Percentiles rank a stretch among this genome's conserved stretches.
Evolutionary conservation across 2,888 invertebrate species (phyloP).

Genomic region (Noctua janthe): DNA sequence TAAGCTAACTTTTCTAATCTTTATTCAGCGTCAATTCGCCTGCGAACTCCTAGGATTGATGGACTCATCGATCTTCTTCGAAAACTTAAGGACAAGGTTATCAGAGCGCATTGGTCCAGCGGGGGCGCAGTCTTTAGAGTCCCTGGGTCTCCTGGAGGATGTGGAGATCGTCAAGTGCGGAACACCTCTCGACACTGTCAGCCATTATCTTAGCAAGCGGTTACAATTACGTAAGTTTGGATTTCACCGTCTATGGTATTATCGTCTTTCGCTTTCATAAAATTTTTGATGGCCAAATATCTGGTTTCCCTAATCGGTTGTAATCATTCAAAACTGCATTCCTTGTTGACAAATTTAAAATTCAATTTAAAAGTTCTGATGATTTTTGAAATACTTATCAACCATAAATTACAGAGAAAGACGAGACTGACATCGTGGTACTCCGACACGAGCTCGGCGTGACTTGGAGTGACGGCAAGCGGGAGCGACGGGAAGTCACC

Average conservation of each 20-base stretch:
- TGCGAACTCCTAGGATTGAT: constrained; percentile 96
- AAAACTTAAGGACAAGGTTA: constrained; percentile 96
- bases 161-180: constrained; percentile 94
- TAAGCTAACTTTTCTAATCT: not conserved
- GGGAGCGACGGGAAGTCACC: constrained; percentile 95
- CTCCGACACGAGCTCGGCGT: constrained; percentile 98
- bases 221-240: constrained; percentile 92
- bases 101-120: constrained; percentile 94
- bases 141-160: constrained; percentile 96
- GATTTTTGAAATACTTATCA: not conserved
- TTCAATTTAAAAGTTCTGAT: not conserved
- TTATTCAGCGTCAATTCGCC: constrained; percentile 94
- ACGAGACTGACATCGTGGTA: constrained; percentile 98
- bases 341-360: not conserved
- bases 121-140: constrained; percentile 94
- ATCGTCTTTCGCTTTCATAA: not conserved
- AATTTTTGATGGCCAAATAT: not conserved
- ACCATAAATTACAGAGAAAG: constrained; percentile 80
- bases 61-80: constrained; percentile 97
- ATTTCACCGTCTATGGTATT: not conserved
- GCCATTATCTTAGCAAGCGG: constrained; percentile 95
- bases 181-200: constrained; percentile 98
- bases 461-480: constrained; percentile 96
- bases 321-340: not conserved
- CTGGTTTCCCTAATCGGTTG: not conserved